Percentiles rank a stretch among this genome's conserved stretches.
Conservation (phyloP, 2,113 vertebrate genomes). For the Rhineura floridana region DNA sequence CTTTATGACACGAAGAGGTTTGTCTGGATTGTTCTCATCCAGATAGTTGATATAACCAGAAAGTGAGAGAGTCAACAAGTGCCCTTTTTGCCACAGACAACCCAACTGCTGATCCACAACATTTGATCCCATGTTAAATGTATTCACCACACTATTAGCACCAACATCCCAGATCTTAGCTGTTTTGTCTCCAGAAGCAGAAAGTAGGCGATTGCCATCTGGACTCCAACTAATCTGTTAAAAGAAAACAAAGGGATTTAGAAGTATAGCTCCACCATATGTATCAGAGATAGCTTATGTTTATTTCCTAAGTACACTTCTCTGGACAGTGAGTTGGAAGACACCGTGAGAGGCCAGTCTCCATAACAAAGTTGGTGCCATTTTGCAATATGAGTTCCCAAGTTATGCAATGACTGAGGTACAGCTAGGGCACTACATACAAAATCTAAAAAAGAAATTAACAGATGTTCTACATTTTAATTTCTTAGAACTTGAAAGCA, state of each 20-base stretch:
- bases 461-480: neutral
- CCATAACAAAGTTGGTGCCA: neutral
- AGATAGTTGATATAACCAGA: conserved; percentile 97
- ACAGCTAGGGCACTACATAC: too few species aligned
- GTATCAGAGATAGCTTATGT: neutral
- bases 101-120: conserved; percentile 95
- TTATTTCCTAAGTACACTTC: neutral
- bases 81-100: conserved; percentile 94
- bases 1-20: conserved; percentile 89
- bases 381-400: too few species aligned
- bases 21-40: conserved; percentile 94
- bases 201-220: conserved; percentile 90
- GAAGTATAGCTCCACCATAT: too few species aligned
- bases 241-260: neutral
- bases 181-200: conserved; percentile 95
- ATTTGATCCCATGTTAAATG: conserved; percentile 89
- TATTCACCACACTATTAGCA: conserved; percentile 82
- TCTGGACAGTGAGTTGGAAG: neutral
- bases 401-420: too few species aligned
- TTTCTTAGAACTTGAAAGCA: neutral
- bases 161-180: conserved; percentile 94
- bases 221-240: conserved; percentile 88
- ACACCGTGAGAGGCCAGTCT: neutral
- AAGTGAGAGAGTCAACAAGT: conserved; percentile 90
- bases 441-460: too few species aligned